Percentiles rank a stretch among this genome's conserved stretches.
Conservation (phyloP, 2,888 invertebrate genomes). For the Pyrochroa serraticornis region DNA sequence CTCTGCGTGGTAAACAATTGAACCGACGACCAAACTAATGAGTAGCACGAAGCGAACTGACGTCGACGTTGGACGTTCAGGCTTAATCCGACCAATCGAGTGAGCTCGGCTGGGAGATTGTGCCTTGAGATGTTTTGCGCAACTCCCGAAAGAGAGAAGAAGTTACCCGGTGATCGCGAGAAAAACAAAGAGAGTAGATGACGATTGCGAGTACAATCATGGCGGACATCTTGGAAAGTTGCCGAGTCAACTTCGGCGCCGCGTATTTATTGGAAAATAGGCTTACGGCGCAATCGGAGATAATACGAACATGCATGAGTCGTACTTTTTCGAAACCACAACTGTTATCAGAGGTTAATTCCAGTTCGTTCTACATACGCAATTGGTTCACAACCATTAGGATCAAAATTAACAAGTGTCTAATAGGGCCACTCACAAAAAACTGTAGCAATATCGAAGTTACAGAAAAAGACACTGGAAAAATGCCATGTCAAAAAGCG, state of each 20-base stretch:
- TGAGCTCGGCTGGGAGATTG: neutral
- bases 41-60: no score
- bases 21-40: no score
- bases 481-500: no score
- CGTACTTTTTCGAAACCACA: neutral
- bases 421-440: no score
- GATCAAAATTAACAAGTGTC: no score
- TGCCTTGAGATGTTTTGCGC: constrained; percentile 14
- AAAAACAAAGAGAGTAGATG: constrained; percentile 9
- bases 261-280: neutral
- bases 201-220: constrained; percentile 9
- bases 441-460: no score
- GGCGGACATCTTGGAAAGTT: constrained; percentile 27
- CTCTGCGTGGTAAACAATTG: neutral
- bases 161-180: constrained; percentile 3
- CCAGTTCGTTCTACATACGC: no score
- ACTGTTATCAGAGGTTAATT: neutral
- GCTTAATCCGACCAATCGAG: neutral
- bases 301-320: neutral
- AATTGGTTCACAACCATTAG: no score
- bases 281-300: neutral
- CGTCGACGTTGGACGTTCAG: constrained; percentile 4
- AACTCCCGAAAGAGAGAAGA: constrained; percentile 17
- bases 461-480: no score
- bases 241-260: constrained; percentile 20